Percentiles rank a stretch among this genome's conserved stretches.
phyloP scores from a whole-genome alignment of 2,888 invertebrate genomes.

The Ormia ochracea region DNA sequence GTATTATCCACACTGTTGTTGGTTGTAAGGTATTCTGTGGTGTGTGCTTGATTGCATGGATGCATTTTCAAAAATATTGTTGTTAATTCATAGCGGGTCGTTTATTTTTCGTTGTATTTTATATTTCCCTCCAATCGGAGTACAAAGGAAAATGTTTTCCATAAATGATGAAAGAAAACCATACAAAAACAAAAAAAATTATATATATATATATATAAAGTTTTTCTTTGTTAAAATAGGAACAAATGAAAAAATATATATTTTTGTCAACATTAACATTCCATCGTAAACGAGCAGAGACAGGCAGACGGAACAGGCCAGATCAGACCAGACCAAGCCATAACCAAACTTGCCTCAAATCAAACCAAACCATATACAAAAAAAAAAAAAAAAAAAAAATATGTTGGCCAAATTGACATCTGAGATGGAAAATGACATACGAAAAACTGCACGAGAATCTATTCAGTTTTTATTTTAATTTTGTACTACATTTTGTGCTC shows the following conservation, averaged over 20 bases:
- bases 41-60: neutral
- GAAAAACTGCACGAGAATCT: conserved; percentile 40
- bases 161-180: conserved; percentile 33
- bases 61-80: conserved; percentile 7
- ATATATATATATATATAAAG: no score
- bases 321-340: neutral
- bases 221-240: conserved; percentile 21
- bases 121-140: conserved; percentile 24
- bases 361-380: no score
- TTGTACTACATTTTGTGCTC: no score
- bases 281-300: conserved; percentile 19
- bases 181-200: no score
- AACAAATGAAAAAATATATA: neutral
- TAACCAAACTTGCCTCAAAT: neutral
- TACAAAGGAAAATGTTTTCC: conserved; percentile 32
- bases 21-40: neutral
- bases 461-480: conserved; percentile 7
- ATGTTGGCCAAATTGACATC: conserved; percentile 51
- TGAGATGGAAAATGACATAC: conserved; percentile 53
- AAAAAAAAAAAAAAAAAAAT: no score
- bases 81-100: conserved; percentile 52
- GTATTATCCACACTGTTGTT: neutral
- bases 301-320: neutral
- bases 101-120: conserved; percentile 23
- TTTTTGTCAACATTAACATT: conserved; percentile 47